Base-by-base conservation (phyloP, 2,797 vertebrate genomes). In the Gobionotothen gibberifrons region DNA sequence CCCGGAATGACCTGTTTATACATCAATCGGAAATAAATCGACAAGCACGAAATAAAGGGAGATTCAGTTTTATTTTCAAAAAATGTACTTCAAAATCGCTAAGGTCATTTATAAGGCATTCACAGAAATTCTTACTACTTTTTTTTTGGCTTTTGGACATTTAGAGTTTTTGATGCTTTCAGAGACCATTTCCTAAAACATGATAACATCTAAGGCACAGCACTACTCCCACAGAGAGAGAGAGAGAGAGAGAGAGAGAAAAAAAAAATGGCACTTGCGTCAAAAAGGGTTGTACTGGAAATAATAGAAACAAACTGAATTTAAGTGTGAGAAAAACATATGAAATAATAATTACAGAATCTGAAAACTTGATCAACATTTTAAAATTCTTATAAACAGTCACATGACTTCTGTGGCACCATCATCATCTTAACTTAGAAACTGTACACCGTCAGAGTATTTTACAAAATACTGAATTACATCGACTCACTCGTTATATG, bases 181-280 rank as follows among this genome's bases (percentile, higher is more conserved):
- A 95, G 90, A 83, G 79, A 86, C 64, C 79, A 83, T 91, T 90
- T 91, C 82, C 81, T 82, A 76, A 92, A 93, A 87, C 76, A 82
- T 93, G 93, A 95, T 93, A 84, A 96, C 93, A 95, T 95, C 95
- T 96, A 98, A 97, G 96, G 97, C 97, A 97, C 97, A 90, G 94
- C 92, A 80, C 83, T 19, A 73, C 78, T 83, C 95, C 90, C 71
- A 65, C 69, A 60, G 44, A 93, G 62, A 54, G 52, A 74, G 54
- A 63, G 76, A 89, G 2, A 69, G 0, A 3, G 5, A 26, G 26
- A 26, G 26, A 21, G 21, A 21, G 21, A 21, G 22, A 26, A 22
- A 12, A 22, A 44, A 9, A 19, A 52, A 29, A 60, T 21, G 56
- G 56, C 39, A 49, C 29, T 14, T 4, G 59, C 6, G 36, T 16